These are phyloP conservation scores for Oligia strigilis DNA, from an alignment of 2,888 invertebrate species.

Conservation along the genomic window DNA sequence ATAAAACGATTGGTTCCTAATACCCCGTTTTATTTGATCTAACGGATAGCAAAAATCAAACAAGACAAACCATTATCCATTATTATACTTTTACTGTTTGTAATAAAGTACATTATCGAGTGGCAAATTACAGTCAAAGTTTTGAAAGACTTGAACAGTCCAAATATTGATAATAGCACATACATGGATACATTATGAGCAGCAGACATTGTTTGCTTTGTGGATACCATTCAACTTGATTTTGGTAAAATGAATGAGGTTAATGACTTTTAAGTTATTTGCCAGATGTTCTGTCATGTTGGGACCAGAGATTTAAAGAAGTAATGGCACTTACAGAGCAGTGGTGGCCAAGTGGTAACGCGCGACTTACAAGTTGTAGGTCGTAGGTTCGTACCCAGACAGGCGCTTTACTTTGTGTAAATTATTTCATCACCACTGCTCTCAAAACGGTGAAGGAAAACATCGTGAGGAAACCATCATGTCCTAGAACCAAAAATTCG, in stretches of 20 bases:
- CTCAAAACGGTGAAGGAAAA: no score
- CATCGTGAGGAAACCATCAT: no score
- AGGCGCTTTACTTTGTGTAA: no score
- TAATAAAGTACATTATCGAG: conserved; percentile 34
- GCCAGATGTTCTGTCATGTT: not conserved
- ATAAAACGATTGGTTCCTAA: conserved; percentile 59
- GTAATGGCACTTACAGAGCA: no score
- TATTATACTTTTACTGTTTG: not conserved
- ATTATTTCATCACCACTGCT: no score
- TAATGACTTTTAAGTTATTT: conserved; percentile 46
- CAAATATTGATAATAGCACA: conserved; percentile 73
- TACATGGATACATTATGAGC: conserved; percentile 59
- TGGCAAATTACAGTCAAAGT: conserved; percentile 48
- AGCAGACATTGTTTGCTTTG: conserved; percentile 57
- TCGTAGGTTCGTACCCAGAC: no score
- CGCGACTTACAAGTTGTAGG: no score
- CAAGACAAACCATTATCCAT: not conserved
- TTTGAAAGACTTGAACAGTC: conserved; percentile 72
- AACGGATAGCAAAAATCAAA: conserved; percentile 71
- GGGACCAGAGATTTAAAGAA: not conserved
- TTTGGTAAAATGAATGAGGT: conserved; percentile 45
- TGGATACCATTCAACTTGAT: conserved; percentile 53
- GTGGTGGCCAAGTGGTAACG: no score
- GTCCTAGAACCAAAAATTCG: no score
- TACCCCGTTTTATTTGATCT: conserved; percentile 73